Percentiles rank a stretch among this genome's conserved stretches.
Conservation (phyloP, 1,140 invertebrate species). For the Drosophila asahinai region DNA sequence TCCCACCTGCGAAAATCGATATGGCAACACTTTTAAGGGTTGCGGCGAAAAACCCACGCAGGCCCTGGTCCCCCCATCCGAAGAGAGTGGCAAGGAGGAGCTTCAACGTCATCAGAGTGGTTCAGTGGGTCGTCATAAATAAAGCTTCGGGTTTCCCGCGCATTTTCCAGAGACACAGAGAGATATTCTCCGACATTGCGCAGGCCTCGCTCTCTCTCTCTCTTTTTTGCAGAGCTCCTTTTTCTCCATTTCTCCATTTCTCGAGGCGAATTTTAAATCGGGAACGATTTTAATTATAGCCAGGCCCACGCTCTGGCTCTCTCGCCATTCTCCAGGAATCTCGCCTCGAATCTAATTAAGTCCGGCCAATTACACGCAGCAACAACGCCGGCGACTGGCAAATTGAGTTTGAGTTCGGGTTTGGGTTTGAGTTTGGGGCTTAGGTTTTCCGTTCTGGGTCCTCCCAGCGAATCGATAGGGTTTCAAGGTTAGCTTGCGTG, state of each 20-base stretch:
- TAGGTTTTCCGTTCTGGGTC: background rate
- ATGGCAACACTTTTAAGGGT: slow-evolving; percentile 82
- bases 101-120: slow-evolving; percentile 67
- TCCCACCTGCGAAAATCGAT: slow-evolving; percentile 64
- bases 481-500: slow-evolving; percentile 68
- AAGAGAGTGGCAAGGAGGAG: slow-evolving; percentile 13
- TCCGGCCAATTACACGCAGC: slow-evolving; percentile 54
- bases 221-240: background rate
- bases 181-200: slow-evolving; percentile 20
- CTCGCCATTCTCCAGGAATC: background rate
- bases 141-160: slow-evolving; percentile 74
- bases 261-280: slow-evolving; percentile 37
- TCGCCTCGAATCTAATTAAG: slow-evolving; percentile 54
- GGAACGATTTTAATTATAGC: slow-evolving; percentile 47
- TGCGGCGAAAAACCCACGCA: slow-evolving; percentile 73
- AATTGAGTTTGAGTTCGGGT: slow-evolving; percentile 30
- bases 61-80: slow-evolving; percentile 7
- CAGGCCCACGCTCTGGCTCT: background rate
- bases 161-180: slow-evolving; percentile 49
- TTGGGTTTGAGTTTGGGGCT: slow-evolving; percentile 5
- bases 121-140: slow-evolving; percentile 80
- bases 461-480: slow-evolving; percentile 58
- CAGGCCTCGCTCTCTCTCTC: slow-evolving; percentile 18
- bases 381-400: slow-evolving; percentile 22
- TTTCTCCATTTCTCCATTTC: background rate